These are phyloP conservation scores for Nemopilema nomurai DNA, from an alignment of 30 jellyfish, hydroid and myxozoan genomes.

Conservation along the genomic window DNA sequence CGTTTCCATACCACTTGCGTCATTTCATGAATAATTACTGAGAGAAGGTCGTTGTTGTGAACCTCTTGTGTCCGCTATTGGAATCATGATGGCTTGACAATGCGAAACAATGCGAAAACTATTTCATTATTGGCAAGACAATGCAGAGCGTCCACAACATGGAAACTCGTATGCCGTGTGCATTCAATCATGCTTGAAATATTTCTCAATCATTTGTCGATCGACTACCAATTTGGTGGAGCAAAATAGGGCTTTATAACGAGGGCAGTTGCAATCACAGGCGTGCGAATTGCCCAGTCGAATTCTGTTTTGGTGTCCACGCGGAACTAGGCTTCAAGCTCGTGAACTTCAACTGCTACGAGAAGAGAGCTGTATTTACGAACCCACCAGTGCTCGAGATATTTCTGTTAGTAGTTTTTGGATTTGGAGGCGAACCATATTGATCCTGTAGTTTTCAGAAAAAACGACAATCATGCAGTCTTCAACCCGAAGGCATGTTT, in stretches of 20 bases:
- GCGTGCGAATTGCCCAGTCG: too few species aligned
- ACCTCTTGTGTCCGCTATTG: neutral
- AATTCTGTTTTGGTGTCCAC: neutral
- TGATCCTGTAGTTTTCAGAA: neutral
- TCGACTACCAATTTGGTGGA: neutral
- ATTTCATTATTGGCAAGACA: conserved; percentile 14
- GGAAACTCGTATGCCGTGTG: conserved; percentile 3
- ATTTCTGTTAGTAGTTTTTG: too few species aligned
- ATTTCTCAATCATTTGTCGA: neutral
- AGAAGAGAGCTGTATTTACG: neutral
- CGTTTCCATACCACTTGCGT: conserved; percentile 20
- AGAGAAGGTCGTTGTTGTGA: neutral
- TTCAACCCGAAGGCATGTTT: conserved; percentile 41
- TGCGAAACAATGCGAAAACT: conserved; percentile 9
- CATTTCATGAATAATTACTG: conserved; percentile 3
- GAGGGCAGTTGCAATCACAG: too few species aligned
- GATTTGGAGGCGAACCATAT: neutral
- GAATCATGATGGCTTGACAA: conserved; percentile 12
- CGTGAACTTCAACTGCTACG: neutral
- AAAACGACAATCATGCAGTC: neutral
- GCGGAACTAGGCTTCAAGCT: neutral
- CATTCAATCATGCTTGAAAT: conserved; percentile 21
- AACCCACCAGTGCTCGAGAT: too few species aligned
- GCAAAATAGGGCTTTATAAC: neutral
- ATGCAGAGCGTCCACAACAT: conserved; percentile 11